Evolutionary conservation across 35 echinoderm and acorn worm genomes (phyloP), one percentile per base, ranked within the genome.

Genomic region (Apostichopus californicus): DNA sequence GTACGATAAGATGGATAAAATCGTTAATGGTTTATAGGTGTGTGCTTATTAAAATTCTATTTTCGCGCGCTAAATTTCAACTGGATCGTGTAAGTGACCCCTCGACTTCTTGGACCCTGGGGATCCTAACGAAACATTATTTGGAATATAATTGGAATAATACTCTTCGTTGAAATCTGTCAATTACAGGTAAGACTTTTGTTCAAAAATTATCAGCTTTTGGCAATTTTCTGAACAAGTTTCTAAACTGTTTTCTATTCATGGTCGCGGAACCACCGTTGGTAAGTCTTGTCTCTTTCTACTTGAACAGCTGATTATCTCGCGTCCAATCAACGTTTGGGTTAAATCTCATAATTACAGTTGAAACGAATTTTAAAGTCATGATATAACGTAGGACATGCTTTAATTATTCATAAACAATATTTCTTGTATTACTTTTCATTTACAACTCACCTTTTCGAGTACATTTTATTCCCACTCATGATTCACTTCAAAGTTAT

Each of bases 31-130:
- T 91, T 91, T 79, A 34, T 77, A 77, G 77, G 53, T 53, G 71
- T 91, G 56, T 91, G 89, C 59, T 79, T 91, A 5, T 22, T 25
- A 78, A 78, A 61, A 78, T 97, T 97, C 93, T 92, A 97, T 97
- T 94, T 94, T 97, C 95, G 95, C 95, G 95, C 95, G 95, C 95
- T 94, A 78, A 61, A 85, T 94, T 91, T 64, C 86, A 93, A 97
- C 83, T 97, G 95, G 95, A 90, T 94, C 70, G 83, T 95, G 86
- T 96, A 93, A 97, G 86, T 97, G 95, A 97, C 95, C 95, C 95
- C 93, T 90, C 83, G 85, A 94, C 91, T 94, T 94, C 86, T 83
- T 79, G 63, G 55, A 92, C 86, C 91, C 93, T 95, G 89, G 93
- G 95, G 91, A 92, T 86, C 89, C 24, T 91, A 77, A 78, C 20